Evolutionary conservation across 2,113 vertebrate genomes (phyloP).

Genomic region (Perognathus longimembris): DNA sequence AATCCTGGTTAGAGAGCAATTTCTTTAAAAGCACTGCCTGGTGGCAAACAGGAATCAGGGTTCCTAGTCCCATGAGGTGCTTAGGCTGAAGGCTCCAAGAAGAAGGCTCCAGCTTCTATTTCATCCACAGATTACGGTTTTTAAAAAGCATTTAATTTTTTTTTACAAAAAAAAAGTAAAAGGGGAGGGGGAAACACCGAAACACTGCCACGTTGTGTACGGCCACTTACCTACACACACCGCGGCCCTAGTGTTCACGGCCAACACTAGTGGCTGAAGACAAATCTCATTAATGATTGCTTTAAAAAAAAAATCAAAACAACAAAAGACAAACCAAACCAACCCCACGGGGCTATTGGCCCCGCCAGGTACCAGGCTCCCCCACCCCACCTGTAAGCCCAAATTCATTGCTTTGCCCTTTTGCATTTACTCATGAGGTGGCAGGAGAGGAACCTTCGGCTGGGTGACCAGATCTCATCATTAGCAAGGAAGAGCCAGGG

Average conservation of each 20-base stretch:
- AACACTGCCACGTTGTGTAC: constrained; percentile 29
- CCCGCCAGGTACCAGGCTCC: not conserved
- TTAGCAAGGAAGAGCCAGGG: not conserved
- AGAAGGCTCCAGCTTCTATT: constrained; percentile 62
- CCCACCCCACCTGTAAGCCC: not conserved
- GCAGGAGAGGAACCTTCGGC: not conserved
- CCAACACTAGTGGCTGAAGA: constrained; percentile 47
- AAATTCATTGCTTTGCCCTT: not conserved
- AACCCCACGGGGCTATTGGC: not conserved
- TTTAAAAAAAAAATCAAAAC: constrained; percentile 10
- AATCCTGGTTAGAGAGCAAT: constrained; percentile 80
- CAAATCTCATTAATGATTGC: constrained; percentile 72
- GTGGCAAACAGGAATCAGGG: constrained; percentile 66
- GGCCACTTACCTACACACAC: not conserved
- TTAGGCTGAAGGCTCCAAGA: constrained; percentile 53
- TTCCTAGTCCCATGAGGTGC: constrained; percentile 72
- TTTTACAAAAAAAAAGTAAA: constrained; percentile 74
- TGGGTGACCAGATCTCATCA: not conserved
- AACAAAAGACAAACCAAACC: constrained; percentile 15
- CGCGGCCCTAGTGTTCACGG: not conserved
- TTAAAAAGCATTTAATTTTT: constrained; percentile 70
- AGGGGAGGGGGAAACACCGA: not conserved
- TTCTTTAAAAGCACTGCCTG: constrained; percentile 82
- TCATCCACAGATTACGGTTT: constrained; percentile 75
- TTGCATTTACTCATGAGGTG: not conserved